Base-by-base conservation (phyloP, 2,113 vertebrate species). In the Amblyornis subalaris region DNA sequence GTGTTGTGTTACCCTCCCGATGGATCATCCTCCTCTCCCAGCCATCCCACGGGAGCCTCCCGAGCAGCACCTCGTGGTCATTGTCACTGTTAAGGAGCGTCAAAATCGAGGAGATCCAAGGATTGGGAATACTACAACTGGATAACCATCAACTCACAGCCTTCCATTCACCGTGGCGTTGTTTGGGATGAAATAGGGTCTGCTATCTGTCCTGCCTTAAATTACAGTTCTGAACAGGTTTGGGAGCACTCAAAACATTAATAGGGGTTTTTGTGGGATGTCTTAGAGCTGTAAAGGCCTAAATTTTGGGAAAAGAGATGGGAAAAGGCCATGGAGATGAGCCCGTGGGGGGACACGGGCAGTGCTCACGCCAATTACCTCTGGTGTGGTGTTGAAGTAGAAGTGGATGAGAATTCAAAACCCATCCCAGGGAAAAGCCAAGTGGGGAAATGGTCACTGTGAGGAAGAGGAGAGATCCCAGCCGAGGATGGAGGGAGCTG, bases 1-100 rank as follows among this genome's bases (percentile, higher is more conserved):
- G 14, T 14, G 8, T 40, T 14, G 40, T 2, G 0, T 28, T n/a
- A 2, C 14, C 25, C 47, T 85, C 47, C 42, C 0, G 0, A 9
- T 4, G 48, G 65, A 45, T 40, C 33, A 19, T 3, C 12, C 57
- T 31, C 13, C n/a, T 44, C 36, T 38, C 36, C 64, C 58, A 4
- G 1, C 19, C 36, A 14, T 10, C 62, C 42, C 19, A 7, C 0
- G 0, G 4, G 60, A 38, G 11, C 33, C 33, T 72, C 47, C 69
- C 58, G 9, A 2, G 42, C 70, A 48, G n/a, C 72, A 40, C 0
- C 36, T 42, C 36, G 22, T 48, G 40, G 45, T 48, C 42, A 0
- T 25, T 3, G 3, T 31, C 25, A 5, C 44, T 1, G 0, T 0
- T 47, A 33, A 13, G 54, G 36, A 24, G 13, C 3, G 2, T 6